phyloP scores from a whole-genome alignment of 2,888 invertebrate species.

The Andrena bicolor region DNA sequence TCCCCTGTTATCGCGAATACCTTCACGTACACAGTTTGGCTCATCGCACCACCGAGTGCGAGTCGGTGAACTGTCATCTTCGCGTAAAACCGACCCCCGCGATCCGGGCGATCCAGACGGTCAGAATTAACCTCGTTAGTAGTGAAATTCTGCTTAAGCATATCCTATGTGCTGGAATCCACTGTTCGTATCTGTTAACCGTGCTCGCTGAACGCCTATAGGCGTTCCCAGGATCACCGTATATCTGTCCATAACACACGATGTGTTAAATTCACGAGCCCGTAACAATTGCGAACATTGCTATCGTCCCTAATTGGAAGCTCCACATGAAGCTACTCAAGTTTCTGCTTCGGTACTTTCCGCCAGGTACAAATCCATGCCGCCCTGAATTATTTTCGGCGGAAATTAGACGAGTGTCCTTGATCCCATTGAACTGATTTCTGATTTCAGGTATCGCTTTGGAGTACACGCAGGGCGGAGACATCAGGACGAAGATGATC shows the following conservation, averaged over 20 bases:
- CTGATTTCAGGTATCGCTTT: constrained; percentile 86
- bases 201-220: too few relatives aligned
- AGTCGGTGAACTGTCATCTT: constrained; percentile 38
- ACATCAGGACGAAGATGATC: constrained; percentile 88
- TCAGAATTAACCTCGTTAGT: too few relatives aligned
- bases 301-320: constrained; percentile 60
- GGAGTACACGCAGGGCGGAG: constrained; percentile 87
- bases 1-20: constrained; percentile 36
- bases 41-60: neutral
- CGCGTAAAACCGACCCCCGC: constrained; percentile 45
- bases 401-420: constrained; percentile 2
- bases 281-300: constrained; percentile 37
- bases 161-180: too few relatives aligned
- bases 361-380: constrained; percentile 86
- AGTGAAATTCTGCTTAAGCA: too few relatives aligned
- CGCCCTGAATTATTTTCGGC: constrained; percentile 7
- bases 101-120: constrained; percentile 28
- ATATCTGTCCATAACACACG: too few relatives aligned
- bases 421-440: neutral
- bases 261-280: constrained; percentile 59
- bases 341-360: constrained; percentile 90
- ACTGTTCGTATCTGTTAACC: too few relatives aligned
- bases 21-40: constrained; percentile 27
- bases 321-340: constrained; percentile 88
- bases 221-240: too few relatives aligned